Percentiles rank a stretch among this genome's conserved stretches.
phyloP scores from a whole-genome alignment of 2,113 vertebrate genomes.

The Arvicanthis niloticus region DNA sequence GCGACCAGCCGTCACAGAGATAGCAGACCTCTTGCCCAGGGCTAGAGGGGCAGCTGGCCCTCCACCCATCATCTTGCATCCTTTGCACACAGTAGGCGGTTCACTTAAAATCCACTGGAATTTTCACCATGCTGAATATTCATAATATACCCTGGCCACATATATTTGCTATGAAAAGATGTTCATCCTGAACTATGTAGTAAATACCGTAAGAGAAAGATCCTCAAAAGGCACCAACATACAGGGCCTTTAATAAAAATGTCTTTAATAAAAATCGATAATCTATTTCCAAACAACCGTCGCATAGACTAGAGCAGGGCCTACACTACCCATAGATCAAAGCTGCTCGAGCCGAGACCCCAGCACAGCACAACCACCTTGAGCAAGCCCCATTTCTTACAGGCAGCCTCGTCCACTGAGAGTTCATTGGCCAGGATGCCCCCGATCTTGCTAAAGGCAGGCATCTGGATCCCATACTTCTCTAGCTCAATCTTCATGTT shows the following conservation, averaged over 20 bases:
- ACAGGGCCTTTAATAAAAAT: neutral
- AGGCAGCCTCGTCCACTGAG: slow-evolving; percentile 97
- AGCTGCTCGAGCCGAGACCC: neutral
- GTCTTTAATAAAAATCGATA: slow-evolving; percentile 46
- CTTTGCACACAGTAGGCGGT: neutral
- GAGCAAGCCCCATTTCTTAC: slow-evolving; percentile 86
- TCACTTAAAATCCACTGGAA: neutral
- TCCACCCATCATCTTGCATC: neutral
- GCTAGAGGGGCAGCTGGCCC: neutral
- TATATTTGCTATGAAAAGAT: neutral
- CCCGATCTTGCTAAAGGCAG: slow-evolving; percentile 99
- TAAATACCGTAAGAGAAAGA: slow-evolving; percentile 48
- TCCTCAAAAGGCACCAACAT: neutral
- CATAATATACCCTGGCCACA: neutral
- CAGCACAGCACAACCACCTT: neutral
- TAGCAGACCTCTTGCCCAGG: neutral
- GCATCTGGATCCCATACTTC: slow-evolving; percentile 99
- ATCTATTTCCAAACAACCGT: slow-evolving; percentile 9
- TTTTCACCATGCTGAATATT: neutral
- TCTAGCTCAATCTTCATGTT: slow-evolving; percentile 99
- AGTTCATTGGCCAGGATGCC: slow-evolving; percentile 98
- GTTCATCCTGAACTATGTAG: neutral
- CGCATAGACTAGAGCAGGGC: neutral
- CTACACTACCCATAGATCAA: neutral
- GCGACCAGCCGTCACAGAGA: neutral